A percentile compares a stretch with the other conserved stretches of the same genome.
These are phyloP conservation scores for Cerceris rybyensis DNA, from an alignment of 2,888 invertebrate genomes.

Conservation along the genomic window DNA sequence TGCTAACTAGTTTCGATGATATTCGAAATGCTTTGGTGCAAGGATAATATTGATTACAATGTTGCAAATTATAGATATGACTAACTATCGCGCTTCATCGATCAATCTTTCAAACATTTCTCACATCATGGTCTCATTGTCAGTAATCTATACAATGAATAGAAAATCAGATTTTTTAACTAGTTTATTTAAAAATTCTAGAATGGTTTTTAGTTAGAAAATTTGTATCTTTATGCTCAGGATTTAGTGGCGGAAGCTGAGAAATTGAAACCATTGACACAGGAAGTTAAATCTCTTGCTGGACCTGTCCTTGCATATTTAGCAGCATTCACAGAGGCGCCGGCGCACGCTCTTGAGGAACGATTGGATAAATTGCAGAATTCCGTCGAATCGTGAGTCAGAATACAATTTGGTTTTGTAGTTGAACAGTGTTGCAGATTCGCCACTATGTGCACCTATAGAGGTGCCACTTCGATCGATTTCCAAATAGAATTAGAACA, in stretches of 20 bases:
- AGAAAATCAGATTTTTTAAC: background rate
- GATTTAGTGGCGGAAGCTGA: conserved; percentile 89
- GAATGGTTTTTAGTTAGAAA: background rate
- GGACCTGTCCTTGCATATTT: conserved; percentile 88
- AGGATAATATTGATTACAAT: too few species aligned
- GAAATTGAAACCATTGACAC: conserved; percentile 85
- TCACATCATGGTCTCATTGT: background rate
- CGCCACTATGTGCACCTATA: background rate
- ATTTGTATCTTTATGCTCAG: conserved; percentile 80
- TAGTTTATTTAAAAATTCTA: too few species aligned
- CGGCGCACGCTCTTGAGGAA: conserved; percentile 87
- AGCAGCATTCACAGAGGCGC: conserved; percentile 86
- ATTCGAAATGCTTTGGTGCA: too few species aligned
- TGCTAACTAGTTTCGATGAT: too few species aligned
- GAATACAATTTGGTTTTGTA: conserved; percentile 20
- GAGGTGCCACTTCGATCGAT: background rate
- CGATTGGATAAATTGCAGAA: conserved; percentile 88
- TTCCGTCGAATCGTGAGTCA: conserved; percentile 86
- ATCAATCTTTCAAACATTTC: background rate
- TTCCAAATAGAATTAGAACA: background rate
- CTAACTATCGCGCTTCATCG: too few species aligned
- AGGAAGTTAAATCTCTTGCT: conserved; percentile 87
- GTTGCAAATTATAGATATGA: too few species aligned
- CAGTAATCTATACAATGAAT: background rate
- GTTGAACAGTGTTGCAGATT: background rate